Percentiles rank a stretch among this genome's conserved stretches.
Evolutionary conservation across 1,140 invertebrate genomes (phyloP).

Genomic region (Pseudoatta argentina): DNA sequence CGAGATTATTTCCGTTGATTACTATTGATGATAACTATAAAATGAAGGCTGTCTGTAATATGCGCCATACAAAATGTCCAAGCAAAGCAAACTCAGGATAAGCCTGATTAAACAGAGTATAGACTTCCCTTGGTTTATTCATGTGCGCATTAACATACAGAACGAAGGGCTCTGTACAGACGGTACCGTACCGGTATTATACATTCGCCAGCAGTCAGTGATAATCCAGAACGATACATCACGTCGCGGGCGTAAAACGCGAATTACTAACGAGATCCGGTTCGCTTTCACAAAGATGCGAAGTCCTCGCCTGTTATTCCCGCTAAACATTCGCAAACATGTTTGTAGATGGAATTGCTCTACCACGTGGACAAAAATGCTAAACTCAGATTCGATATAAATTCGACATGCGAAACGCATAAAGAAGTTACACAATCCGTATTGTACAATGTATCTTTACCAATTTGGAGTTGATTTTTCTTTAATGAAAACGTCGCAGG

Average conservation of each 20-base stretch:
- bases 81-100: not conserved
- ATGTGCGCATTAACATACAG: conserved; percentile 38
- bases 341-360: not conserved
- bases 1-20: conserved; percentile 49
- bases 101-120: conserved; percentile 15
- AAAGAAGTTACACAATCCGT: not conserved
- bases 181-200: conserved; percentile 34
- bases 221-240: conserved; percentile 56
- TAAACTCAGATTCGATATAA: not conserved
- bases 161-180: conserved; percentile 37
- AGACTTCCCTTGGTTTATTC: conserved; percentile 37
- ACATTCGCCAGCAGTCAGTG: conserved; percentile 35
- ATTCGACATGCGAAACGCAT: not conserved
- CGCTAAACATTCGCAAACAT: conserved; percentile 14
- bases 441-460: too few species aligned
- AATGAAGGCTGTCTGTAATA: not conserved
- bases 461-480: not conserved
- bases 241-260: conserved; percentile 36
- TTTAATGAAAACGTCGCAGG: not conserved
- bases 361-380: not conserved
- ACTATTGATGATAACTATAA: conserved; percentile 17
- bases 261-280: conserved; percentile 55
- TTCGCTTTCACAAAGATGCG: conserved; percentile 35
- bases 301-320: not conserved
- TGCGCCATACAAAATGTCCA: not conserved